Percentiles rank a stretch among this genome's conserved stretches.
These are phyloP conservation scores for Catharus bicknelli DNA, from an alignment of 2,113 vertebrate genomes.

Conservation along the genomic window DNA sequence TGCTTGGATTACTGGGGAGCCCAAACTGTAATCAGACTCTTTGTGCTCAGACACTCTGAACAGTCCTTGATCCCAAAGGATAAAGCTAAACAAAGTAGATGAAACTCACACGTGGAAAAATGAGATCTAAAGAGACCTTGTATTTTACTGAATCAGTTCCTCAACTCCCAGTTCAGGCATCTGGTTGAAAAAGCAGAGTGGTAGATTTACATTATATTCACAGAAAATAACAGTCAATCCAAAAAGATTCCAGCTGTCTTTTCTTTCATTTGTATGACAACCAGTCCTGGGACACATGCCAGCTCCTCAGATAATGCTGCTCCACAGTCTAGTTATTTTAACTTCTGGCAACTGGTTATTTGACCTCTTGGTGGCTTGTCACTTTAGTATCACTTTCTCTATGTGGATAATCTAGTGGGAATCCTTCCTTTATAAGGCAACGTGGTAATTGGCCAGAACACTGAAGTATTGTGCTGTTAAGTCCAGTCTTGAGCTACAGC, in stretches of 20 bases:
- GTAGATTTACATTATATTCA: slow-evolving; percentile 24
- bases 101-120: neutral
- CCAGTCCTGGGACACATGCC: slow-evolving; percentile 62
- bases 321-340: slow-evolving; percentile 57
- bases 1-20: neutral
- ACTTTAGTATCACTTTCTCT: slow-evolving; percentile 51
- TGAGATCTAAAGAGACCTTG: neutral
- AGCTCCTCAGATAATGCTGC: slow-evolving; percentile 58
- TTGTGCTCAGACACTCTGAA: neutral
- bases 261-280: slow-evolving; percentile 45
- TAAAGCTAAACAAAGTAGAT: slow-evolving; percentile 5
- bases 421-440: slow-evolving; percentile 31
- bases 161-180: neutral
- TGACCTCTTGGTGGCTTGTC: slow-evolving; percentile 66
- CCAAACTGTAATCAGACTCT: neutral
- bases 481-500: neutral
- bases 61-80: slow-evolving; percentile 10
- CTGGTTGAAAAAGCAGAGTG: neutral
- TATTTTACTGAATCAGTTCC: slow-evolving; percentile 14
- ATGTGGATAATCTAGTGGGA: slow-evolving; percentile 33
- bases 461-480: slow-evolving; percentile 38
- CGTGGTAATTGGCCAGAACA: slow-evolving; percentile 35
- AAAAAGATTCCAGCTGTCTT: slow-evolving; percentile 42
- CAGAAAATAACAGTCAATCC: slow-evolving; percentile 45
- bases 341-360: slow-evolving; percentile 70